Evolutionary conservation across 2,888 invertebrate species (phyloP).

Genomic region (Keiferia lycopersicella): DNA sequence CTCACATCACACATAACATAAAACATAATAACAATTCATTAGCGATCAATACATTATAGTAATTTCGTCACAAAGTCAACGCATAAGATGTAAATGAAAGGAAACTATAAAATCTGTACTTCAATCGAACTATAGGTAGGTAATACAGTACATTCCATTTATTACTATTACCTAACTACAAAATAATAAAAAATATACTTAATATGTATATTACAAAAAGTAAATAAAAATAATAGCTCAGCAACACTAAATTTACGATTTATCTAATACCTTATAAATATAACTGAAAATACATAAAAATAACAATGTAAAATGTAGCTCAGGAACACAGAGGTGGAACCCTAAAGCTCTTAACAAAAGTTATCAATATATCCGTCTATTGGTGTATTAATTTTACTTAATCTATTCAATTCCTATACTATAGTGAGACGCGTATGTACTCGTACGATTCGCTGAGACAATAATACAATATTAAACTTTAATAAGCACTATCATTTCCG

Average conservation of each 20-base stretch:
- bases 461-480: slow-evolving; percentile 38
- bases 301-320: slow-evolving; percentile 59
- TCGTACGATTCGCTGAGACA: slow-evolving; percentile 34
- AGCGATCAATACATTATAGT: slow-evolving; percentile 34
- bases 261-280: slow-evolving; percentile 54
- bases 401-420: slow-evolving; percentile 78
- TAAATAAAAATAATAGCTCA: slow-evolving; percentile 68
- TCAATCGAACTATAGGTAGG: slow-evolving; percentile 43
- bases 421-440: slow-evolving; percentile 55
- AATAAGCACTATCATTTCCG: slow-evolving; percentile 52
- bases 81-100: slow-evolving; percentile 45
- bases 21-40: slow-evolving; percentile 34
- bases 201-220: slow-evolving; percentile 68
- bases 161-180: slow-evolving; percentile 58
- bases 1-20: slow-evolving; percentile 33
- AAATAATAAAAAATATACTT: slow-evolving; percentile 66
- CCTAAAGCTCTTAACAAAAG: slow-evolving; percentile 70
- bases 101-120: slow-evolving; percentile 54
- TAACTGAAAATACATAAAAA: slow-evolving; percentile 54
- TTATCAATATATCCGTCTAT: slow-evolving; percentile 64
- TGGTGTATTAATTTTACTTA: slow-evolving; percentile 75
- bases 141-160: slow-evolving; percentile 49
- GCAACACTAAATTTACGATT: slow-evolving; percentile 62
- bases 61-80: slow-evolving; percentile 44
- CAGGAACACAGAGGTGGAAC: slow-evolving; percentile 68